Evolutionary conservation across 2,797 vertebrate species (phyloP), one percentile per base, ranked within the genome.

Genomic region (Dendrocincla fuliginosa): DNA sequence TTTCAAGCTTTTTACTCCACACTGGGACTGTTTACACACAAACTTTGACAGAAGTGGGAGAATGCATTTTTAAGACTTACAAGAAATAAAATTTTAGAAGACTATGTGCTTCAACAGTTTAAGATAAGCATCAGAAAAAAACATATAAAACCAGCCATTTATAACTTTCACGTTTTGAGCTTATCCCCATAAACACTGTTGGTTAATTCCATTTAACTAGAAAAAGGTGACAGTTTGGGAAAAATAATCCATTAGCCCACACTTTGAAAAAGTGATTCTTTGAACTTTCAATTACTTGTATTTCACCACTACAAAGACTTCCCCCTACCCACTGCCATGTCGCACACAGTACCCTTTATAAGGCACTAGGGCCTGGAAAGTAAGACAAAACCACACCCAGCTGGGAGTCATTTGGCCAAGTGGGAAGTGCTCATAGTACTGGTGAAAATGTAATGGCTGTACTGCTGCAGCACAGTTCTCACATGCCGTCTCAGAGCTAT

Each of bases 1-100:
- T 78, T 85, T 89, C 63, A 90, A 67, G 28, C 20, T 90, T 95
- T 91, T 70, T 67, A 79, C 35, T 86, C 61, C 50, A 91, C 23
- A 46, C 20, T 39, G 35, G 55, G 19, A 30, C 50, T 93, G 77
- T 84, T 88, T 69, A 79, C 19, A 83, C 10, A 88, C 35, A 75
- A 90, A 82, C 50, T 67, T 20, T 44, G 44, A 82, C 30, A 91
- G 49, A 95, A 92, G 60, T 32, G 16, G 47, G 16, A 91, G 11
- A 91, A 49, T 3, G 16, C 8, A 64, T 67, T 84, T 90, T 65
- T 56, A 79, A 59, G 2, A 65, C 12, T 53, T 84, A 30, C 32
- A 53, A 53, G 17, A 53, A 27, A 27, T 35, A 10, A 42, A 5
- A 27, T 20, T 50, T 0, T 5, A 44, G 55, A 64, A 76, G 2